Evolutionary conservation across 2,113 vertebrate genomes (phyloP).

Genomic region (Hypanus sabinus): DNA sequence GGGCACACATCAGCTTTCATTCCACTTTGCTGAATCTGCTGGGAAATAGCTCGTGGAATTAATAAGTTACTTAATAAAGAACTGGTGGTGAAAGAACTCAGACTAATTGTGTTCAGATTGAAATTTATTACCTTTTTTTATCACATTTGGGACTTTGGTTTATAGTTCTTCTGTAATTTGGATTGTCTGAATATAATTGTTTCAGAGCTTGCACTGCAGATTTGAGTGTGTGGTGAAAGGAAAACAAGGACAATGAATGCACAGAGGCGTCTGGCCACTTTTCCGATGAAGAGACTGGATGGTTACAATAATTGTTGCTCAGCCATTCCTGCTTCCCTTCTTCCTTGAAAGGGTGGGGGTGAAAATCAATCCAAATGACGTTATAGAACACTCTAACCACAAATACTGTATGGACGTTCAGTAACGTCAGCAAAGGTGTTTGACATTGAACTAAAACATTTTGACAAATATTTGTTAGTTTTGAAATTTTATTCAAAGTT

Average conservation of each 20-base stretch:
- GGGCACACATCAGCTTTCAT: not conserved
- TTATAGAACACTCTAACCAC: not conserved
- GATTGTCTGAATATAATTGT: not conserved
- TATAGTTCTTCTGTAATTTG: no score
- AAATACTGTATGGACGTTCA: not conserved
- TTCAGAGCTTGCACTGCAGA: not conserved
- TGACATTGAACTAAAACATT: not conserved
- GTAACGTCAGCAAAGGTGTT: not conserved
- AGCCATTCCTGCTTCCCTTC: no score
- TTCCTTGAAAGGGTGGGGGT: not conserved
- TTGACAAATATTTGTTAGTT: not conserved
- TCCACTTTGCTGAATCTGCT: not conserved
- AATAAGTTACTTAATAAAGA: not conserved
- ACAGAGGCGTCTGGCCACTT: no score
- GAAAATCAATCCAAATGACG: not conserved
- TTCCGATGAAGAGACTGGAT: no score
- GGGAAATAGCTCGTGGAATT: not conserved
- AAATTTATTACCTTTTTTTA: no score
- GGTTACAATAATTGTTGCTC: no score
- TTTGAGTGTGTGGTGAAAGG: no score
- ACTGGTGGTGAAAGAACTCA: no score
- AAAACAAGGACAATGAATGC: no score
- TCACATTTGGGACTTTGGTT: no score
- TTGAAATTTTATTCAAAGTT: not conserved
- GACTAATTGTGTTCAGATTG: no score